These are phyloP conservation scores for Oxytorus armatus DNA, from an alignment of 2,888 invertebrate genomes.

Conservation along the genomic window DNA sequence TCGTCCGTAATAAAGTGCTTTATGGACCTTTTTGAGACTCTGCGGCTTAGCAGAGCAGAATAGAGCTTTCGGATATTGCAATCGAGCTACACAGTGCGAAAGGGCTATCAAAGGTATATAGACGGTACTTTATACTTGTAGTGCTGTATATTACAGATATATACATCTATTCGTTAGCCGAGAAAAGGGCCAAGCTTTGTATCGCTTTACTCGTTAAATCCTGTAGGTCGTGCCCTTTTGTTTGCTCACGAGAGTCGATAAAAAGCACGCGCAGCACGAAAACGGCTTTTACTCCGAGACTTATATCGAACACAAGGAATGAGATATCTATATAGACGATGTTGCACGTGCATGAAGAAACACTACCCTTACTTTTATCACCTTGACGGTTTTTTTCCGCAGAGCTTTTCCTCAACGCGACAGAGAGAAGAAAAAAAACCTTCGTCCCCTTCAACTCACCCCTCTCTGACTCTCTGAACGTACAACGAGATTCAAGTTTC, in stretches of 20 bases:
- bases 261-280: conserved; percentile 11
- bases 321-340: too few relatives aligned
- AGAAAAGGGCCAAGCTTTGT: neutral
- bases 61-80: conserved; percentile 20
- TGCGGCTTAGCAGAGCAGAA: conserved; percentile 1
- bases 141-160: too few relatives aligned
- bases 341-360: conserved; percentile 37
- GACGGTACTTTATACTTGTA: too few relatives aligned
- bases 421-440: too few relatives aligned
- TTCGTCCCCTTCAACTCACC: neutral
- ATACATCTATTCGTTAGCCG: too few relatives aligned
- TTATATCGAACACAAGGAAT: too few relatives aligned
- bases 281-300: conserved; percentile 28
- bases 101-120: conserved; percentile 1
- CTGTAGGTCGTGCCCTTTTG: neutral
- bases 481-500: neutral
- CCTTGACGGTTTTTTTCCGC: conserved; percentile 12
- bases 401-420: conserved; percentile 16
- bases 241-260: neutral
- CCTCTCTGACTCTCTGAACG: conserved; percentile 13
- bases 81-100: conserved; percentile 12
- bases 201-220: neutral
- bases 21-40: conserved; percentile 24
- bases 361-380: conserved; percentile 51
- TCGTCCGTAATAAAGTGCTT: conserved; percentile 35